Base-by-base conservation (phyloP, 2,888 invertebrate species). In the Seira musarum region DNA sequence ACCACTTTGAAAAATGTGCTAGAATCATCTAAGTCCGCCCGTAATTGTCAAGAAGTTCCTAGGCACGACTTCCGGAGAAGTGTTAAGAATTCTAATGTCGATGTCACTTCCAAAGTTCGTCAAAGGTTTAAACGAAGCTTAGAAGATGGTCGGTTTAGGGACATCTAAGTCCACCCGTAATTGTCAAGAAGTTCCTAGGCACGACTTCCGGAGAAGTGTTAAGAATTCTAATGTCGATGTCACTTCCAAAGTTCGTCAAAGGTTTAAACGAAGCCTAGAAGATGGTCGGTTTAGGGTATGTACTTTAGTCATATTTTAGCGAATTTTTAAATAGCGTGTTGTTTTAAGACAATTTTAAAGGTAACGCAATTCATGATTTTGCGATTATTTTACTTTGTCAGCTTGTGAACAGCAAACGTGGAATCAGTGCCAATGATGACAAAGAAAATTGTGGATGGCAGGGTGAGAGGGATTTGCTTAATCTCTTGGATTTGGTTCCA, bases 401-500 rank as follows among this genome's bases (percentile, higher is more conserved):
- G 80, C 65, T 80, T 21, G 40, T 80, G 5, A 22, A 57, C n/a
- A 66, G 65, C 53, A 76, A 53, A 65, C 15, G 81, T 19, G 72
- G 76, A 40, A 22, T 70, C 17, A 64, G 10, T 1, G 64, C n/a
- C 64, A 53, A 30, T 5, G 35, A 60, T 15, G 30, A 30, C 13
- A 19, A 19, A 22, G 22, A 69, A 17, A 19, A 17, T 57, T 17
- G 57, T 22, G 60, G 30, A 35, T 60, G 46, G 10, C 30, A 46
- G 1, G 75, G 67, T 35, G 40, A 70, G 1, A 67, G 30, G 13
- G 71, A 64, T 17, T 53, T 84, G 6, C 69, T 77, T 1, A 80
- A 82, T 8, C 46, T 84, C 8, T 75, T 82, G 1, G 83, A 84
- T 72, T 69, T 82, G 22, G 82, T 84, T 2, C 74, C 71, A 15